Evolutionary conservation across 2,797 vertebrate species (phyloP).

Genomic region (Atherinosoma microstoma): DNA sequence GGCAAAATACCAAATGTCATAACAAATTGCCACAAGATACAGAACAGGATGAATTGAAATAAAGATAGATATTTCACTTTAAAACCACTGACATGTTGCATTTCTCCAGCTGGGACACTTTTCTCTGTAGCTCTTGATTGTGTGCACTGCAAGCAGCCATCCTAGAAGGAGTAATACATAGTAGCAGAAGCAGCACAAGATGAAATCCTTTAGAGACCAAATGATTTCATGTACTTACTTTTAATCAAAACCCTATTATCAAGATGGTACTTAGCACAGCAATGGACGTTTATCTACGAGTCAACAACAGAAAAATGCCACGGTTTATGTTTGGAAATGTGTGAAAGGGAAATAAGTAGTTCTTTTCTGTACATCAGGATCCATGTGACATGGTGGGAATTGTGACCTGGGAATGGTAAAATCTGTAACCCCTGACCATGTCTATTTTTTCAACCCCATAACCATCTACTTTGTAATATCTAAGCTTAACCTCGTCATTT

Average conservation of each 20-base stretch:
- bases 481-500: too few relatives aligned
- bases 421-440: background rate
- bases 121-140: conserved; percentile 95
- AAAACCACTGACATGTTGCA: conserved; percentile 90
- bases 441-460: background rate
- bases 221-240: background rate
- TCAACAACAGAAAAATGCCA: background rate
- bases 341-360: background rate
- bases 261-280: background rate
- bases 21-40: conserved; percentile 7
- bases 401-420: too few relatives aligned
- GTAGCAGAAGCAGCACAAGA: background rate
- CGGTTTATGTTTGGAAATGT: background rate
- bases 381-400: too few relatives aligned
- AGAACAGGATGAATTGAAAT: conserved; percentile 1
- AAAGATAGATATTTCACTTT: conserved; percentile 18
- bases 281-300: background rate
- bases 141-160: conserved; percentile 91
- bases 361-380: too few relatives aligned
- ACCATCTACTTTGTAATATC: too few relatives aligned
- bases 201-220: conserved; percentile 2
- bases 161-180: conserved; percentile 67
- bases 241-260: background rate
- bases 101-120: conserved; percentile 94
- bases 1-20: conserved; percentile 4